Evolutionary conservation across 2,113 vertebrate genomes (phyloP), one percentile per base, ranked within the genome.

Genomic region (Lethenteron camtschaticum): DNA sequence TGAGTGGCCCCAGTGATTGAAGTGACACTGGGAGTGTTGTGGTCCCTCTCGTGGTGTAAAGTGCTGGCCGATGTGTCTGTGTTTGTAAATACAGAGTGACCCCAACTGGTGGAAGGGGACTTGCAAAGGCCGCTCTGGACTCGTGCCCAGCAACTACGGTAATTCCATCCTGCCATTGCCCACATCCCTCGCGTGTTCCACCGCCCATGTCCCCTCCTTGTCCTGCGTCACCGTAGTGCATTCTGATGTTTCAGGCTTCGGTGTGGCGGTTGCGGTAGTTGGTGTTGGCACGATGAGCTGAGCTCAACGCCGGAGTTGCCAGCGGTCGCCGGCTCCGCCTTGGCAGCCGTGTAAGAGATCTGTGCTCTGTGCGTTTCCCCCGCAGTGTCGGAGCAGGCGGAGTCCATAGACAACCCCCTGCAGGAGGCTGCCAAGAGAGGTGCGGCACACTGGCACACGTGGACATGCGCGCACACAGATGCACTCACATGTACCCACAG

Each of bases 81-180:
- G 72, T 69, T 75, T 13, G 68, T 9, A 68, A 77, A 73, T 70
- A 8, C 76, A 99, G 92, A 96, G 83, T 81, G 92, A 99, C 82
- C 83, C 80, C 79, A 96, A 89, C 66, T 99, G 94, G 94, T 99
- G 94, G 94, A 99, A 99, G 76, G 94, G 94, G 68, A 96, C 94
- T 10, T 95, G 83, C 75, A 85, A 85, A 79, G 94, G 94, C 76
- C 81, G 87, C 76, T 91, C 86, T 56, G 92, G 94, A 72, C 81
- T 99, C n/a, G 91, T 99, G 79, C 94, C 94, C 71, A 96, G 94
- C 79, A 99, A 99, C 76, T 99, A 96, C 71, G 90, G 94, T 96
- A 79, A 87, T 82, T 73, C 69, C n/a, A 73, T 68, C 12, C 56
- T 71, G 14, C 9, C 16, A 55, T 63, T 71, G 11, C 8, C 14